Evolutionary conservation across 1,140 invertebrate genomes (phyloP), one percentile per base, ranked within the genome.

Genomic region (Thalassaphorura encarpata): DNA sequence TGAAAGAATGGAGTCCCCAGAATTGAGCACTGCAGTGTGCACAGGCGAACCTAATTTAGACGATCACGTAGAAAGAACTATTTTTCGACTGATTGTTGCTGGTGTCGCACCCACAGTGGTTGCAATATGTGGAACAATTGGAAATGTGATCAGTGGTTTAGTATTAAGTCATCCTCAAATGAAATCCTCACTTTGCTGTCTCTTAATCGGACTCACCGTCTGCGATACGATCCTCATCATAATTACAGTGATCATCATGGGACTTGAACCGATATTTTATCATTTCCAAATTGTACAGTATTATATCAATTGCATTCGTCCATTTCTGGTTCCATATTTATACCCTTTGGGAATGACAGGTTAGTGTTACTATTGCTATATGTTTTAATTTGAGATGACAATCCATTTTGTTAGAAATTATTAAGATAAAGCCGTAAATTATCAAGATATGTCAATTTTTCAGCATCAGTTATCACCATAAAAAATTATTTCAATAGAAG

Each of bases 151-250:
- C n/a, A 87, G 88, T 0, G 89, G 93, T 76, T 82, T 90, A 23
- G 90, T 96, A 28, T 74, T 95, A 4, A 88, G 84, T 13, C 78
- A 89, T 29, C 88, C 87, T 0, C 87, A 91, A 67, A 95, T 95
- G 91, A n/a, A n/a, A 26, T 90, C 87, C 13, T 92, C 89, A 63
- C 91, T 94, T 62, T 95, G 94, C 74, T 91, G 89, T 67, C 78
- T 94, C 56, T 77, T 96, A 3, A 88, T 88, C 42, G 89, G 89
- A 2, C 76, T 96, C 31, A 90, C 92, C 1, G 79, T 85, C 64
- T 91, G 88, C 73, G 91, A 96, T 75, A 88, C 86, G 1, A 77
- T 89, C 45, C 78, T 96, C 45, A 85, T 94, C 43, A 74, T 91
- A 42, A 85, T 85, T 11, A 85, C 89, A 21, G 79, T 93, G 42